Base-by-base conservation (phyloP, 2,888 invertebrate species). In the Oscheius sp. region DNA sequence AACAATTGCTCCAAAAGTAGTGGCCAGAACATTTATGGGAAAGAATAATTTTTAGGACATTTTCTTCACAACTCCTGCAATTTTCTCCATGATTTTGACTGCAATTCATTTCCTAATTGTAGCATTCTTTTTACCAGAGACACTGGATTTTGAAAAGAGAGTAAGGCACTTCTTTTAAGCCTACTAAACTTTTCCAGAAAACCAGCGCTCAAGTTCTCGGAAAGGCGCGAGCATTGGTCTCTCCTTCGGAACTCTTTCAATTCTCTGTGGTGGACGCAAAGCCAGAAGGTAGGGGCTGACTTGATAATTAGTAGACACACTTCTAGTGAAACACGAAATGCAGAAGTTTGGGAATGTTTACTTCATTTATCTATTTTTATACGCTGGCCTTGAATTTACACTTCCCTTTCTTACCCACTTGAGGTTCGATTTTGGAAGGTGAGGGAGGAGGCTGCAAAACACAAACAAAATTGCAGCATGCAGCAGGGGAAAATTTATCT, bases 401-500 rank as follows among this genome's bases (percentile, higher is more conserved):
- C 89, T 98, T 37, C 95, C 96, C 65, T 98, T 98, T 89, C 90
- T 97, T 55, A 95, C 95, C 65, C 96, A 96, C 89, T 92, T 94
- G 84, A 91, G 92, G 42, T 96, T 96, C 87, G 90, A 92, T 63
- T 96, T 93, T 87, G 92, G 92, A 75, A 89, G 89, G 89, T 89
- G 79, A 72, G 76, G 65, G 12, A 3, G 15, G n/a, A n/a, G n/a
- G n/a, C n/a, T n/a, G 12, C 45, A 25, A 23, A 12, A 5, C 1
- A 61, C 23, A 46, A 33, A 29, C 31, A 33, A 27, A 23, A 33
- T 86, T 87, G 66, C 66, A 93, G 95, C 52, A 93, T 95, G 92
- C 93, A 96, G 88, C 97, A 98, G 89, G 97, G 97, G 5, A 93
- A 93, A 90, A 95, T 98, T 94, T 98, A 96, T 88, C 91, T 96